These are phyloP conservation scores for Aspidoscelis tigris DNA, from an alignment of 2,113 vertebrate genomes.

Conservation along the genomic window DNA sequence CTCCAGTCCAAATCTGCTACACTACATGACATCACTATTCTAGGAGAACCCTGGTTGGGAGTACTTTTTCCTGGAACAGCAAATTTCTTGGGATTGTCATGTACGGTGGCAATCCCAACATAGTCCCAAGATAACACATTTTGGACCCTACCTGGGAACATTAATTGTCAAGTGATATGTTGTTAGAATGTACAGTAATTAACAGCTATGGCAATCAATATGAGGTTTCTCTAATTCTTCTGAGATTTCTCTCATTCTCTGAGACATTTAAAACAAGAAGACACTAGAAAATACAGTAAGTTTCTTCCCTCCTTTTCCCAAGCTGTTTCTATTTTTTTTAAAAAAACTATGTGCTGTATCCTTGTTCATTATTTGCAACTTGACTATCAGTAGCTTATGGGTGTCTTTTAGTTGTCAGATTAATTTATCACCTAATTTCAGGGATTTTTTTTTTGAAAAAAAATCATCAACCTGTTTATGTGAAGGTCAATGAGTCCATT, in stretches of 20 bases:
- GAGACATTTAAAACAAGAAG: not conserved
- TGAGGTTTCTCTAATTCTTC: constrained; percentile 1
- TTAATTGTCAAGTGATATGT: not conserved
- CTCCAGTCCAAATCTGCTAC: too few relatives aligned
- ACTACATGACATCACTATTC: too few relatives aligned
- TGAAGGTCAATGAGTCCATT: not conserved
- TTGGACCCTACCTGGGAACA: too few relatives aligned
- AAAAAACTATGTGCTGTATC: not conserved
- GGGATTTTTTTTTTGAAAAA: constrained; percentile 4
- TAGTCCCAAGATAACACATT: too few relatives aligned
- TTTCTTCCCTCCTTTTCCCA: not conserved
- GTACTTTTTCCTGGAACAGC: too few relatives aligned
- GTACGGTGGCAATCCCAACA: too few relatives aligned
- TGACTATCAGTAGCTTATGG: not conserved
- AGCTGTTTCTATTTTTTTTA: not conserved
- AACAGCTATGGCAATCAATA: not conserved
- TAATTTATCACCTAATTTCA: constrained; percentile 24
- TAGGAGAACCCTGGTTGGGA: too few relatives aligned
- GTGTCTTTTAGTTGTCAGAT: constrained; percentile 21
- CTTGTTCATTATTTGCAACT: constrained; percentile 9
- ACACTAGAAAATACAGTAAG: not conserved
- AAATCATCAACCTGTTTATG: accelerated
- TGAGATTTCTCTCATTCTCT: not conserved
- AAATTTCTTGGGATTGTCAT: too few relatives aligned
- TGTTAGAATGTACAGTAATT: not conserved